A percentile compares a stretch with the other conserved stretches of the same genome.
phyloP scores from a whole-genome alignment of 2,888 invertebrate genomes.

The Enoplolaimus lenunculus region DNA sequence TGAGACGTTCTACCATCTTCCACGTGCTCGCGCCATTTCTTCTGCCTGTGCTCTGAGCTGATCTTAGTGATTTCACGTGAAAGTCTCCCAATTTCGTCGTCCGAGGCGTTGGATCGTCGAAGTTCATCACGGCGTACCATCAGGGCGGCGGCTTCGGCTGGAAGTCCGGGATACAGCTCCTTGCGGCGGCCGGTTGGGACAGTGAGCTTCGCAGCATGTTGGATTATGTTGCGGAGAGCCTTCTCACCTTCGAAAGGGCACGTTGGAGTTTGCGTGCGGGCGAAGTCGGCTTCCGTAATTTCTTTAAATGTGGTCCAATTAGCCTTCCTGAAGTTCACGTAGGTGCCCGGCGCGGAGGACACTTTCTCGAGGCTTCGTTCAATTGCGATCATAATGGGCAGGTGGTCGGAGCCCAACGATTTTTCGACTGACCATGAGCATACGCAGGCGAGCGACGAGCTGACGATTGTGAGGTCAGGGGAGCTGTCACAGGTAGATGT shows the following conservation, averaged over 20 bases:
- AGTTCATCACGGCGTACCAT: not conserved
- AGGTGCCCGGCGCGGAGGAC: not conserved
- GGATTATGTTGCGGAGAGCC: not conserved
- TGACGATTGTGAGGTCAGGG: not conserved
- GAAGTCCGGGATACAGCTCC: not conserved
- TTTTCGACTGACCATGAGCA: slow-evolving; percentile 3
- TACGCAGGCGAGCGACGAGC: not conserved
- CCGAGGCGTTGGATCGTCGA: not conserved
- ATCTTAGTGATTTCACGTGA: not conserved
- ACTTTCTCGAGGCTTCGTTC: not conserved
- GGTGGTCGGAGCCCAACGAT: not conserved
- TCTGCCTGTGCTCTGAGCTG: not conserved
- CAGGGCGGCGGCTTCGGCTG: not conserved
- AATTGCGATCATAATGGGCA: not conserved
- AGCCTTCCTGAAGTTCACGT: not conserved
- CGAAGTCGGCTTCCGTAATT: not conserved
- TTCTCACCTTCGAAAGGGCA: not conserved
- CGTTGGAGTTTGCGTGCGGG: not conserved
- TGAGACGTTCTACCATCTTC: not conserved
- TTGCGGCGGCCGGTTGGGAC: not conserved
- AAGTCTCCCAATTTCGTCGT: not conserved
- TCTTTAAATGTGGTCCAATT: slow-evolving; percentile 3
- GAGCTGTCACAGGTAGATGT: not conserved
- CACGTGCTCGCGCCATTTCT: not conserved
- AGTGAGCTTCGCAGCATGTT: not conserved